Conservation (phyloP, 2,113 vertebrate genomes). For the Mohoua ochrocephala region DNA sequence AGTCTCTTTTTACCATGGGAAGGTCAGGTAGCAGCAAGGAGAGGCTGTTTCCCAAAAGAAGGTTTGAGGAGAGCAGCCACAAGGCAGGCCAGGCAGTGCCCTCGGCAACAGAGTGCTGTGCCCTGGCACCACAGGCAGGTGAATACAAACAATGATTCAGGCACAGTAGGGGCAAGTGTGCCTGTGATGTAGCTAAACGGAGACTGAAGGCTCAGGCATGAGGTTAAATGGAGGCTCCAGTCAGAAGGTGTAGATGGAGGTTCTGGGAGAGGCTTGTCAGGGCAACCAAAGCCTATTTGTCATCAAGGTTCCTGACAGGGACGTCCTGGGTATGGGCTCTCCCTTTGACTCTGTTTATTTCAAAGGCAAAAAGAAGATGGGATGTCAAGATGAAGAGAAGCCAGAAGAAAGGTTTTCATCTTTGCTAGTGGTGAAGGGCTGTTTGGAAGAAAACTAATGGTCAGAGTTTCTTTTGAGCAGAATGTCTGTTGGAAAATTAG, state of each 20-base stretch:
- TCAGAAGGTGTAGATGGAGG: background rate
- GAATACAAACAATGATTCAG: background rate
- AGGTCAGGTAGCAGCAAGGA: background rate
- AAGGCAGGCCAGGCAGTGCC: accelerated
- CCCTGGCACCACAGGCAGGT: background rate
- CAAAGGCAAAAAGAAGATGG: background rate
- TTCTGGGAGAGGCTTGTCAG: background rate
- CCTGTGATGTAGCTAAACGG: background rate
- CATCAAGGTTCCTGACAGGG: background rate
- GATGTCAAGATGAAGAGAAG: background rate
- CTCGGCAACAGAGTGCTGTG: background rate
- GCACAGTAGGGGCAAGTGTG: background rate
- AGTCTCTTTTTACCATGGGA: background rate
- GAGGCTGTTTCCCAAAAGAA: background rate
- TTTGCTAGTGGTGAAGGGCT: background rate
- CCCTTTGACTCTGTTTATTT: background rate
- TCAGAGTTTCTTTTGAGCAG: background rate
- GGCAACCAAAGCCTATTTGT: background rate
- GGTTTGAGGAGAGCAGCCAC: background rate
- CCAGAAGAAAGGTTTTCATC: background rate
- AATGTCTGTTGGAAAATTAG: background rate
- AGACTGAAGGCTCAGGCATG: background rate
- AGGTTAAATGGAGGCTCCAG: background rate
- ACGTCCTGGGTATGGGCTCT: background rate
- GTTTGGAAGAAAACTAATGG: background rate